Conservation (phyloP, 1,140 invertebrate genomes). For the Drosophila chauvacae region DNA sequence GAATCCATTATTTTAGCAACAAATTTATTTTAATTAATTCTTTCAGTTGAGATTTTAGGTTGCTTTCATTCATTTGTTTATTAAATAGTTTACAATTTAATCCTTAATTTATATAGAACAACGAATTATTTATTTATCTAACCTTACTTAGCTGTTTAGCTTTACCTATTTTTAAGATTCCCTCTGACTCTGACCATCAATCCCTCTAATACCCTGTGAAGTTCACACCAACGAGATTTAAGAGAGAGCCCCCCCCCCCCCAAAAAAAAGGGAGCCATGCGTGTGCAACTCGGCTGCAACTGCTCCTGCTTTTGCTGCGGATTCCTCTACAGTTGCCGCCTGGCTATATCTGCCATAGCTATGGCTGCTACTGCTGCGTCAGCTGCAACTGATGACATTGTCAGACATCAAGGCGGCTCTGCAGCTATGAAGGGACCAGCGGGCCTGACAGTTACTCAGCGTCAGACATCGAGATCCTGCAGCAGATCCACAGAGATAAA, state of each 20-base stretch:
- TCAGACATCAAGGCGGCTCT: constrained; percentile 72
- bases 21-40: background rate
- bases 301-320: constrained; percentile 32
- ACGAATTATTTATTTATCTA: background rate
- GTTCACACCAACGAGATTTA: constrained; percentile 27
- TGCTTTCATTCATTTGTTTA: background rate
- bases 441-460: constrained; percentile 77
- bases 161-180: too few species aligned
- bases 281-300: constrained; percentile 43
- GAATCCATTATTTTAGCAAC: background rate
- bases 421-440: constrained; percentile 72
- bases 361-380: constrained; percentile 62
- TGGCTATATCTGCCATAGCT: constrained; percentile 7
- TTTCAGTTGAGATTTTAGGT: background rate
- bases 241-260: constrained; percentile 5
- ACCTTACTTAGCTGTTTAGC: too few species aligned
- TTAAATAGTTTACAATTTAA: background rate
- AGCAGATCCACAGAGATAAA: background rate
- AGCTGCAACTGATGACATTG: constrained; percentile 82
- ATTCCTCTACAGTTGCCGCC: constrained; percentile 18
- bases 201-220: constrained; percentile 1
- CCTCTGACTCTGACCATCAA: background rate
- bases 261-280: constrained; percentile 34
- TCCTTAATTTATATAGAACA: background rate
- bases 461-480: constrained; percentile 50